Conservation (phyloP, 2,113 vertebrate genomes). For the Actenoides hombroni region DNA sequence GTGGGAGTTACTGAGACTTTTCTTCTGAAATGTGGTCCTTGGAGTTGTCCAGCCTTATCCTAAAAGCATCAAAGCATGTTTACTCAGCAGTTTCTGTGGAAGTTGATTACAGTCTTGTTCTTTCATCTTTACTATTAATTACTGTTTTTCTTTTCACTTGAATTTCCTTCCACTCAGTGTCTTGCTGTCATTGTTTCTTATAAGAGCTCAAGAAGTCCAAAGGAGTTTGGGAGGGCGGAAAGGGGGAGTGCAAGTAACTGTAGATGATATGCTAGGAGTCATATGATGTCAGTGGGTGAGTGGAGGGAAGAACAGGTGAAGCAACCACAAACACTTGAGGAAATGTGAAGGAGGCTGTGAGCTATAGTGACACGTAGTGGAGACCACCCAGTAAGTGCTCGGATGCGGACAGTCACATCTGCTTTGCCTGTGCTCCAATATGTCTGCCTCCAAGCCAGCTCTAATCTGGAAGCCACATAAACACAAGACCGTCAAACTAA, state of each 20-base stretch:
- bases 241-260: background rate
- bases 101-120: background rate
- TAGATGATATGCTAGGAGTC: background rate
- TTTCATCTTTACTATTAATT: background rate
- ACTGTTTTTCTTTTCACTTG: background rate
- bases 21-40: background rate
- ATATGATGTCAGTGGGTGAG: background rate
- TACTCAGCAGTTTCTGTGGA: background rate
- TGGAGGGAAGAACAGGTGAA: background rate
- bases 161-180: background rate
- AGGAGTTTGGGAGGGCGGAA: background rate
- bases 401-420: background rate
- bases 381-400: accelerated
- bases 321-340: background rate
- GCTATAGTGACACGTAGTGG: accelerated
- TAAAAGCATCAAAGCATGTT: background rate
- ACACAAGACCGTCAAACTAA: background rate
- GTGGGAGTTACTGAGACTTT: background rate
- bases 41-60: background rate
- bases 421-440: background rate
- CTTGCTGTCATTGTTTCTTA: background rate
- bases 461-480: background rate
- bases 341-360: background rate
- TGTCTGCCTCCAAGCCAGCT: background rate
- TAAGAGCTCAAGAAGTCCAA: background rate